A percentile compares a stretch with the other conserved stretches of the same genome.
phyloP scores from a whole-genome alignment of 2,113 vertebrate genomes.

The Blennius ocellaris region DNA sequence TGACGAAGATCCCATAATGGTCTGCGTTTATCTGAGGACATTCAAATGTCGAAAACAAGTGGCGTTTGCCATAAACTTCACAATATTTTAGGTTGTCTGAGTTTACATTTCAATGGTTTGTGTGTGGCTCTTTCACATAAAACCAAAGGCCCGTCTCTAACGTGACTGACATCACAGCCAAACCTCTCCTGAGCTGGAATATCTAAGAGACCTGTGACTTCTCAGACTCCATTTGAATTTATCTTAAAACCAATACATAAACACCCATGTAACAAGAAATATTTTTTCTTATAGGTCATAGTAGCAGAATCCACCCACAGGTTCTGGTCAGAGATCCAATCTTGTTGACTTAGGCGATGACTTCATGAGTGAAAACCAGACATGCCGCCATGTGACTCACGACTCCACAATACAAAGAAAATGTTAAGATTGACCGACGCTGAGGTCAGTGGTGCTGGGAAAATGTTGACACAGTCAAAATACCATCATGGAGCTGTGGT shows the following conservation, averaged over 20 bases:
- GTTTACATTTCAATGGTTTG: no score
- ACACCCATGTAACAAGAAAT: constrained; percentile 4
- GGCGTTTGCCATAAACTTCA: no score
- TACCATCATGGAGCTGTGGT: constrained; percentile 13
- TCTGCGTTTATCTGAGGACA: no score
- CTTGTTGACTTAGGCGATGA: constrained; percentile 40
- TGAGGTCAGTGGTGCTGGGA: constrained; percentile 24
- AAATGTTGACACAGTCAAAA: constrained; percentile 28
- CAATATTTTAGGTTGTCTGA: no score
- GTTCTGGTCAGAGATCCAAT: constrained; percentile 37
- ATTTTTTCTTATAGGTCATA: constrained; percentile 16
- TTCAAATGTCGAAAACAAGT: no score
- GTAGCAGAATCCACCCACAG: constrained; percentile 29
- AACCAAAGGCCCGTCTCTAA: no score
- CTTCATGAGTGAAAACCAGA: constrained; percentile 35
- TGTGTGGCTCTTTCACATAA: no score
- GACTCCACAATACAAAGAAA: background rate
- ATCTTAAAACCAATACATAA: background rate
- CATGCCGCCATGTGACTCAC: constrained; percentile 35
- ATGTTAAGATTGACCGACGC: constrained; percentile 16
- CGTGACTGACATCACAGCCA: no score
- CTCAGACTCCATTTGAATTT: background rate
- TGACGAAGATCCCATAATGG: no score
- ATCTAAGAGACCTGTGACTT: constrained; percentile 10
- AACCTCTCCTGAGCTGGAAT: background rate